Evolutionary conservation across 2,888 invertebrate genomes (phyloP), one percentile per base, ranked within the genome.

Genomic region (Xestia rhomboidea): DNA sequence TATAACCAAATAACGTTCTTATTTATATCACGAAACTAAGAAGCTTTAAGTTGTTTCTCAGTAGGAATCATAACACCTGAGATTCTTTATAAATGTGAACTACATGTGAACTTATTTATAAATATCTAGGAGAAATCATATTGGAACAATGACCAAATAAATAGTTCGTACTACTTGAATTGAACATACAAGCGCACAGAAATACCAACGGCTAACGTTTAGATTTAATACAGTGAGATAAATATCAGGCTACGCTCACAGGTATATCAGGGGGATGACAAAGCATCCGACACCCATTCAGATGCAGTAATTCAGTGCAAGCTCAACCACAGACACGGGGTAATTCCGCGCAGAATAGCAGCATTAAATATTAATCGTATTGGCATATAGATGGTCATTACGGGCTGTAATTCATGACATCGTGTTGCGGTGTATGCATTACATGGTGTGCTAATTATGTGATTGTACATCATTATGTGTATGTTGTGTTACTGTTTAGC

Each of bases 331-430:
- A 94, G 94, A 93, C 94, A 92, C 90, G 92, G 90, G 93, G 95
- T 95, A 95, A 95, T 96, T 95, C 91, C 90, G 92, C 87, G 89
- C 94, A 93, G 94, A 94, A 95, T 94, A 93, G 94, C 92, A 91
- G 93, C 94, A 94, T 95, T 95, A 95, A 96, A 95, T 96, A 95
- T 94, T 95, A 95, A 96, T 95, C 92, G 94, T 93, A 95, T 95
- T 94, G 95, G 94, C 94, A 94, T 94, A 95, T 94, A 95, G 93
- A 94, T 93, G 92, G 93, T 91, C 93, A 93, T 94, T 94, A 94
- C 91, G 90, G 90, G 83, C 87, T 91, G 93, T 94, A 94, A 95
- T 94, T 94, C 93, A 94, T 92, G 92, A 87, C 88, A 87, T 87
- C 88, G 86, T 85, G 84, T 88, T 89, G 90, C 90, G 88, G 85